Conservation (phyloP, 2,113 vertebrate species). For the Smithornis capensis region DNA sequence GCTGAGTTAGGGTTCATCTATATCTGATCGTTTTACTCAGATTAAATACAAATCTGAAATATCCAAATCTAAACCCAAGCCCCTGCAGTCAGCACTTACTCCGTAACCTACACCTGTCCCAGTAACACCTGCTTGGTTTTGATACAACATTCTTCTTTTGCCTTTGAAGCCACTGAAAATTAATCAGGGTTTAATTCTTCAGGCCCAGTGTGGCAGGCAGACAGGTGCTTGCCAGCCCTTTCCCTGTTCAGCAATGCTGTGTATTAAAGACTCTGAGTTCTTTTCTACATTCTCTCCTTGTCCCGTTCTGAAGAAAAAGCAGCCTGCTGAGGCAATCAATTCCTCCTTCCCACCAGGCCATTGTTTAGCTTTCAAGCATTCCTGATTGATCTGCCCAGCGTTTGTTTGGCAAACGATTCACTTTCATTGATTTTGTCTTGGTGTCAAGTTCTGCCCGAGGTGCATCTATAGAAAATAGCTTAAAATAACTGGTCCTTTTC, state of each 20-base stretch:
- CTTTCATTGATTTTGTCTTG: conserved; percentile 12
- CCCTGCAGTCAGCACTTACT: neutral
- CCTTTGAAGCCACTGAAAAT: neutral
- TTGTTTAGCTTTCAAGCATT: neutral
- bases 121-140: neutral
- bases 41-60: neutral
- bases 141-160: neutral
- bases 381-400: neutral
- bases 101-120: neutral
- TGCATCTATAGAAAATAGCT: conserved; percentile 3
- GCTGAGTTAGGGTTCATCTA: neutral
- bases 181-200: neutral
- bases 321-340: neutral
- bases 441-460: conserved; percentile 26
- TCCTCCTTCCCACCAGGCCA: neutral
- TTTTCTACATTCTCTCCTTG: neutral
- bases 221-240: neutral
- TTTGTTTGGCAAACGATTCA: neutral
- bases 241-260: neutral
- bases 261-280: neutral
- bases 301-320: neutral
- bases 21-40: neutral
- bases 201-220: neutral
- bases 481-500: neutral
- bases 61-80: neutral